Evolutionary conservation across 1,140 invertebrate species (phyloP).

Genomic region (Lineus longissimus): DNA sequence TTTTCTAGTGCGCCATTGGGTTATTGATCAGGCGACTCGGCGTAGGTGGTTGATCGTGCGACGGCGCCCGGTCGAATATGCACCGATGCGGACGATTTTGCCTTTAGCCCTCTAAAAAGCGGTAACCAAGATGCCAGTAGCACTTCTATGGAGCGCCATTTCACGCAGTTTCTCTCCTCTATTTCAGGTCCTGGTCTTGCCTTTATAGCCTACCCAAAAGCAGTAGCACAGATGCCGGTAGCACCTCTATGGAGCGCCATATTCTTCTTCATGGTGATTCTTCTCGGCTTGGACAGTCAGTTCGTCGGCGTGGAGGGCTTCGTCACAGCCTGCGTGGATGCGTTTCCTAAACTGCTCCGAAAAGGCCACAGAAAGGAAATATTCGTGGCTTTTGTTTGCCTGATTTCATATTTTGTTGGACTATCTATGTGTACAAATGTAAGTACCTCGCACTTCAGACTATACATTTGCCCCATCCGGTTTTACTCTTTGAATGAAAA

Average conservation of each 20-base stretch:
- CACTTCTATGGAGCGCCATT: too few relatives aligned
- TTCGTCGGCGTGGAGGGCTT: constrained; percentile 77
- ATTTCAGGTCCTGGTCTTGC: constrained; percentile 59
- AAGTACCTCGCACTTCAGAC: constrained; percentile 41
- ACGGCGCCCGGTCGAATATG: too few relatives aligned
- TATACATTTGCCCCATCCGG: too few relatives aligned
- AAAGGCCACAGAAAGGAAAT: constrained; percentile 56
- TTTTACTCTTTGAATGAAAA: too few relatives aligned
- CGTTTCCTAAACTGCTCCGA: constrained; percentile 60
- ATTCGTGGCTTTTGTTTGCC: constrained; percentile 63
- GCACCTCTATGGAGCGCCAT: constrained; percentile 79
- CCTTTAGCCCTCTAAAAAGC: too few relatives aligned
- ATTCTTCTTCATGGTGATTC: constrained; percentile 68
- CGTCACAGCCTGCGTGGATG: constrained; percentile 70
- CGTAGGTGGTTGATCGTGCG: too few relatives aligned
- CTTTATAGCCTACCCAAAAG: constrained; percentile 78
- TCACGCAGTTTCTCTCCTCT: not conserved
- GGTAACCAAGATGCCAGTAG: too few relatives aligned
- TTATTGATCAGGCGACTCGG: too few relatives aligned
- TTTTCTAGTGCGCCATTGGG: too few relatives aligned
- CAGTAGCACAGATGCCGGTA: constrained; percentile 73
- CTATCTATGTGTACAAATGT: constrained; percentile 69
- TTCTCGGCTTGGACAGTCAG: constrained; percentile 53
- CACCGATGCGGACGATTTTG: too few relatives aligned
- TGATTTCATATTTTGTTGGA: constrained; percentile 64